Conservation (phyloP, 1,140 invertebrate genomes). For the Drosophila bipectinata region DNA sequence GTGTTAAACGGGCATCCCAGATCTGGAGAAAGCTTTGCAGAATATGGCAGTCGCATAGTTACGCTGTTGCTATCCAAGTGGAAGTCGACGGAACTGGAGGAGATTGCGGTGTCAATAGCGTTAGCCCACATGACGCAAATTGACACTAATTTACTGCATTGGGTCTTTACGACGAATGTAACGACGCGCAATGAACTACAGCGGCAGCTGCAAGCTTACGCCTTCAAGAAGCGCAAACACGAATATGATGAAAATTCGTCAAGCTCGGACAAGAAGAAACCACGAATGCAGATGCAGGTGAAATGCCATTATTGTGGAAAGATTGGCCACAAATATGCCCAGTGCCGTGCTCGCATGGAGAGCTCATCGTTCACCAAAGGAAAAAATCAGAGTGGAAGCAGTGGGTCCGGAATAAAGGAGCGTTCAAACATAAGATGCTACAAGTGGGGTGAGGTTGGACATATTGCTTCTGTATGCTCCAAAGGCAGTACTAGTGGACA, state of each 20-base stretch:
- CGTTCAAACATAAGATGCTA: no score
- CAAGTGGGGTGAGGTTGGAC: no score
- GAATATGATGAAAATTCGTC: slow-evolving; percentile 6
- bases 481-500: no score
- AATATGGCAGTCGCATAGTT: slow-evolving; percentile 35
- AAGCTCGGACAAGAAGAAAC: slow-evolving; percentile 10
- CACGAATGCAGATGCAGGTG: slow-evolving; percentile 1
- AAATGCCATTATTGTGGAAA: slow-evolving; percentile 36
- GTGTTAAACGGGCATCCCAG: slow-evolving; percentile 21
- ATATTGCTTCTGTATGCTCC: no score
- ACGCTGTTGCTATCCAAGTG: slow-evolving; percentile 16
- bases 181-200: slow-evolving; percentile 21
- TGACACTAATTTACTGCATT: slow-evolving; percentile 25
- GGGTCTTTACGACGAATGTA: slow-evolving; percentile 24
- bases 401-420: no score
- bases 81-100: slow-evolving; percentile 10
- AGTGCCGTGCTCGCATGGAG: no score
- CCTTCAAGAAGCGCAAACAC: slow-evolving; percentile 32
- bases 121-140: slow-evolving; percentile 38
- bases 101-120: slow-evolving; percentile 19
- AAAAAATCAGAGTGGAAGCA: no score
- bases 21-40: slow-evolving; percentile 2
- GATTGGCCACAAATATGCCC: no score
- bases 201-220: slow-evolving; percentile 10
- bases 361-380: no score